A percentile compares a stretch with the other conserved stretches of the same genome.
Evolutionary conservation across 2,113 vertebrate species (phyloP).

Genomic region (Eurystomus gularis): DNA sequence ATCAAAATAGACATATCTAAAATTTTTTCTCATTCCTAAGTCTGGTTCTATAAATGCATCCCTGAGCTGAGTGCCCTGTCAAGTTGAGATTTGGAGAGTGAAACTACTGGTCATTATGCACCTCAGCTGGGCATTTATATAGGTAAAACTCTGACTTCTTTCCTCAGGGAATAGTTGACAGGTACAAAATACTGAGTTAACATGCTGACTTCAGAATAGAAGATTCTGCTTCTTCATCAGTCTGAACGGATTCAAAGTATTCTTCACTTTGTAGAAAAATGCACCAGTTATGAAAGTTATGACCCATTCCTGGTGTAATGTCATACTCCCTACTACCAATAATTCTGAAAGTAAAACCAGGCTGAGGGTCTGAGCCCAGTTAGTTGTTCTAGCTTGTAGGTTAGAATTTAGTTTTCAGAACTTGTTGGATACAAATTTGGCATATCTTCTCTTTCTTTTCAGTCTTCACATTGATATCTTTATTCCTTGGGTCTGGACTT

Average conservation of each 20-base stretch:
- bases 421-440: neutral
- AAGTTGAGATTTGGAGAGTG: neutral
- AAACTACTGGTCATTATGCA: neutral
- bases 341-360: neutral
- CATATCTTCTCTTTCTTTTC: neutral
- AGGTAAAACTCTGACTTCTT: neutral
- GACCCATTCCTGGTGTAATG: neutral
- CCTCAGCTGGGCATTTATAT: neutral
- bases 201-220: neutral
- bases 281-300: neutral
- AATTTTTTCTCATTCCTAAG: neutral
- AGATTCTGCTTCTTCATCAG: neutral
- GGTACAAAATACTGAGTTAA: neutral
- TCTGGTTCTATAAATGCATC: neutral
- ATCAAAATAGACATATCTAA: fast-evolving
- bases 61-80: neutral
- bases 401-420: neutral
- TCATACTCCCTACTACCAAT: neutral
- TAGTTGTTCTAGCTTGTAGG: neutral
- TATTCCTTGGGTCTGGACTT: neutral
- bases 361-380: fast-evolving
- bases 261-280: neutral
- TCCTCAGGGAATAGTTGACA: neutral
- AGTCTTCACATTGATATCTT: neutral
- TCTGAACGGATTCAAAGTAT: neutral